phyloP scores from a whole-genome alignment of 2,888 invertebrate genomes.

The Electrophaes corylata region DNA sequence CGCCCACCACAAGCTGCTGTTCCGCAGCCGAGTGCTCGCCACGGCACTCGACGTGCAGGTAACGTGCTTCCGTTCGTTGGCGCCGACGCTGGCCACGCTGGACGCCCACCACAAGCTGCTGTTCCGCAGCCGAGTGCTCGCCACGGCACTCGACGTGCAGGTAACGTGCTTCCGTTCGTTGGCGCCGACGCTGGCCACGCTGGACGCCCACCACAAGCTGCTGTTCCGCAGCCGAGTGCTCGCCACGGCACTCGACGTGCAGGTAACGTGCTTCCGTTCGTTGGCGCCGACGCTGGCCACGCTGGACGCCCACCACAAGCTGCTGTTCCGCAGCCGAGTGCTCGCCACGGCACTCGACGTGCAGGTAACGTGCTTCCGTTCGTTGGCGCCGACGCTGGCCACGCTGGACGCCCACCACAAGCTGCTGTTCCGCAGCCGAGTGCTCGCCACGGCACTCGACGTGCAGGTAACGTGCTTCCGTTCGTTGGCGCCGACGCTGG shows the following conservation, averaged over 20 bases:
- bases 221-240: constrained; percentile 3
- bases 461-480: too few relatives aligned
- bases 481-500: not conserved
- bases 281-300: not conserved
- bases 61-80: constrained; percentile 1
- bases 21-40: constrained; percentile 2
- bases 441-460: not conserved
- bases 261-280: constrained; percentile 1
- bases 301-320: not conserved
- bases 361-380: too few relatives aligned
- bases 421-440: constrained; percentile 3
- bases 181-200: not conserved
- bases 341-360: not conserved
- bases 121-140: constrained; percentile 2
- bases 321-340: constrained; percentile 3
- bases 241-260: not conserved
- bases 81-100: not conserved
- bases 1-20: not conserved
- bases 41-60: too few relatives aligned
- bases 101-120: not conserved
- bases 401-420: not conserved
- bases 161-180: not conserved
- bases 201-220: not conserved
- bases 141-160: not conserved
- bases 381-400: constrained; percentile 1